Base-by-base conservation (phyloP, 2,113 vertebrate genomes). In the Aspiorhynchus laticeps region DNA sequence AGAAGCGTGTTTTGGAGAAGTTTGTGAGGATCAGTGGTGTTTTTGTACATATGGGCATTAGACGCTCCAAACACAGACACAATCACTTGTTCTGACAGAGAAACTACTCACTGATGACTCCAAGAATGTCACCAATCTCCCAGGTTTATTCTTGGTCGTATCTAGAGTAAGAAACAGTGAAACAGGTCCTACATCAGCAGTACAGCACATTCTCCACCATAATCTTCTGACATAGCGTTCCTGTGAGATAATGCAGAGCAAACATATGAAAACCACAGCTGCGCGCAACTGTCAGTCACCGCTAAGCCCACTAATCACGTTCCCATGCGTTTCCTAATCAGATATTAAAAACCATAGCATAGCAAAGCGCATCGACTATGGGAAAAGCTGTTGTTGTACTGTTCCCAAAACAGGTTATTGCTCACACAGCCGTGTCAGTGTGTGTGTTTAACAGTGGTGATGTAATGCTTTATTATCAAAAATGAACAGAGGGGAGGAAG, bases 191-290 rank as follows among this genome's bases (percentile, higher is more conserved):
- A 14, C 15, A 51, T 69, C 80, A 83, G 43, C 11, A 71, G 61
- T 26, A 48, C 38, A 67, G 38, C n/a, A 71, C 19, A 71, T 71
- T 48, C 80, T 71, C 26, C 28, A 46, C 21, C 21, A 48, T 65
- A 36, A 61, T 36, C 82, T 43, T 48, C 38, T 33, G 33, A 73
- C 76, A 78, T 26, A 36, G 14, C 11, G 1, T 59, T 53, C 24
- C 61, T 43, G 26, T 78, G 51, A 73, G 59, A 53, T 71, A 53
- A 63, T 73, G n/a, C n/a, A 43, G 28, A 48, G 31, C 26, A 43
- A 80, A 67, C 31, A 59, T 21, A n/a, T 48, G 21, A 31, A 84
- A 73, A 2, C 28, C 53, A 48, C 85, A 88, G 80, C 88, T 84
- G 82, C 75, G 7, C 17, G 26, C 63, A 76, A 80, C 82, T 80